Percentiles rank a stretch among this genome's conserved stretches.
Evolutionary conservation across 2,797 vertebrate genomes (phyloP).

Genomic region (Epinephelus malabaricus): DNA sequence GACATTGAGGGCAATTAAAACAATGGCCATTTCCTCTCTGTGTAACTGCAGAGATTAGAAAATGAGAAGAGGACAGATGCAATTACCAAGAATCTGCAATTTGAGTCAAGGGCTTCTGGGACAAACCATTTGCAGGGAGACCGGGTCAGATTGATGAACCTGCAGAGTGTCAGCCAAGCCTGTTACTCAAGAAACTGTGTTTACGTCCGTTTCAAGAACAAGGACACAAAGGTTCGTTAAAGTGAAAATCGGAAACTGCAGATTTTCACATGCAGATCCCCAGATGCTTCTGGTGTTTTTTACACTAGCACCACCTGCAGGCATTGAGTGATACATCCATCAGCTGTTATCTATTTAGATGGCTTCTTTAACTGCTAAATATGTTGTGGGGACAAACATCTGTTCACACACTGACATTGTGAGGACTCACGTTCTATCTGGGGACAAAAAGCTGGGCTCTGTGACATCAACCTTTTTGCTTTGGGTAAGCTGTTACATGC

Average conservation of each 20-base stretch:
- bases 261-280: not conserved
- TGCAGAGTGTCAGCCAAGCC: not conserved
- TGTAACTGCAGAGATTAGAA: constrained; percentile 21
- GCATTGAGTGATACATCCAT: not conserved
- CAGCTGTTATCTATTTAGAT: too few relatives aligned
- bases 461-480: too few relatives aligned
- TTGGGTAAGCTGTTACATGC: too few relatives aligned
- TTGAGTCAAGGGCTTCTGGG: constrained; percentile 29
- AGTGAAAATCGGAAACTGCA: not conserved
- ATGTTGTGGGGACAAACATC: not conserved
- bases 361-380: too few relatives aligned
- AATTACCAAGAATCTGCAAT: constrained; percentile 33
- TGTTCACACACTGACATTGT: not conserved
- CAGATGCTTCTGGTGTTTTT: too few relatives aligned
- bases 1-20: constrained; percentile 2
- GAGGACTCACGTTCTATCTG: not conserved
- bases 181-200: not conserved
- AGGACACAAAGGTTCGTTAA: not conserved
- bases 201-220: not conserved
- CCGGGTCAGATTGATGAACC: constrained; percentile 24
- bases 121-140: constrained; percentile 20
- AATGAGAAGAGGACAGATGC: constrained; percentile 26
- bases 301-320: too few relatives aligned
- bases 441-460: not conserved
- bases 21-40: constrained; percentile 26